Conservation (phyloP, 1,140 invertebrate genomes). For the Drosophila yakuba region DNA sequence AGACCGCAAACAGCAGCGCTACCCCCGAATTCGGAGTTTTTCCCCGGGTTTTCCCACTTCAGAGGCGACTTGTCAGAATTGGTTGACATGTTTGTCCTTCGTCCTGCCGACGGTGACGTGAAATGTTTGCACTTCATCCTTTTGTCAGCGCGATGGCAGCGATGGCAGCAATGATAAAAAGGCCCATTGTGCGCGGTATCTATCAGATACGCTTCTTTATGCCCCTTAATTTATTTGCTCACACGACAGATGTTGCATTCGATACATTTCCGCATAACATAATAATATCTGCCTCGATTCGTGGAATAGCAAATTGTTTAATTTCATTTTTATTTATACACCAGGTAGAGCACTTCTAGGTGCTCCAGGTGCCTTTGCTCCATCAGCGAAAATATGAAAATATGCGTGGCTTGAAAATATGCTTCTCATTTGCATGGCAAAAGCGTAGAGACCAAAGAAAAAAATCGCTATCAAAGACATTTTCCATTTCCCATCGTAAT, state of each 20-base stretch:
- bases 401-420: not conserved
- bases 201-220: constrained; percentile 53
- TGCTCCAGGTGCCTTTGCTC: constrained; percentile 8
- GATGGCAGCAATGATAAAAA: constrained; percentile 62
- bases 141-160: constrained; percentile 65
- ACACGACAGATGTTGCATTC: constrained; percentile 69
- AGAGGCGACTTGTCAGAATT: constrained; percentile 70
- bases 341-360: constrained; percentile 28
- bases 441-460: constrained; percentile 10
- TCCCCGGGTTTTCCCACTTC: constrained; percentile 47
- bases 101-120: constrained; percentile 23
- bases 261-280: constrained; percentile 49
- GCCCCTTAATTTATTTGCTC: constrained; percentile 57
- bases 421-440: constrained; percentile 42
- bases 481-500: constrained; percentile 20
- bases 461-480: constrained; percentile 39
- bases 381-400: constrained; percentile 18
- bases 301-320: constrained; percentile 44
- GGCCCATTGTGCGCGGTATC: constrained; percentile 52
- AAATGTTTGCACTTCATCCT: constrained; percentile 77
- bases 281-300: constrained; percentile 38
- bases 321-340: constrained; percentile 18
- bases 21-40: constrained; percentile 20
- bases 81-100: constrained; percentile 69
- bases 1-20: constrained; percentile 25